Percentiles rank a stretch among this genome's conserved stretches.
These are phyloP conservation scores for Nothobranchius kuhntae DNA, from an alignment of 2,113 vertebrate species.

Conservation along the genomic window DNA sequence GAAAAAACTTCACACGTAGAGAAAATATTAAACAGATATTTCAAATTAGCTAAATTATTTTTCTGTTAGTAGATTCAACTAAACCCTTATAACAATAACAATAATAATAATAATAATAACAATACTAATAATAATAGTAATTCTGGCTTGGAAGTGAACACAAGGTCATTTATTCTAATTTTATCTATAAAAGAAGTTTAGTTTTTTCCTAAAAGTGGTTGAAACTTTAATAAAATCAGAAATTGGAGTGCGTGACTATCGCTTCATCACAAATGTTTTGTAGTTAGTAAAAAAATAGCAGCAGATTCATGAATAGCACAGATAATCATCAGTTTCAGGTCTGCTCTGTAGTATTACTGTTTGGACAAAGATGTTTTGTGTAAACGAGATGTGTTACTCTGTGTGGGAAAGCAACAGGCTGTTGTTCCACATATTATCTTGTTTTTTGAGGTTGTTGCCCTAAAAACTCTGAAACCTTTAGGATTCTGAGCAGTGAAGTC, in stretches of 20 bases:
- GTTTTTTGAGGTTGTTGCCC: not conserved
- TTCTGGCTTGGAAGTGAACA: no score
- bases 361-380: not conserved
- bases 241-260: not conserved
- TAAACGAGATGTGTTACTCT: not conserved
- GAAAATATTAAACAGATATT: no score
- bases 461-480: not conserved
- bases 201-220: not conserved
- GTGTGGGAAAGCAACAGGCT: no score
- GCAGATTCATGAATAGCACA: not conserved
- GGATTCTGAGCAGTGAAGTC: not conserved
- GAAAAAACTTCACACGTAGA: no score
- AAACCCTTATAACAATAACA: no score
- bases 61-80: no score
- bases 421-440: not conserved
- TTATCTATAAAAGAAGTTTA: no score
- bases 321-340: not conserved
- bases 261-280: not conserved
- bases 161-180: no score
- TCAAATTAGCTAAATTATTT: not conserved
- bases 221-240: not conserved
- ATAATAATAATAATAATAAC: no score
- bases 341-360: not conserved
- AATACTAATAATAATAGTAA: no score
- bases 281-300: not conserved